phyloP scores from a whole-genome alignment of 2,113 vertebrate genomes.

The Pygoscelis antarcticus region DNA sequence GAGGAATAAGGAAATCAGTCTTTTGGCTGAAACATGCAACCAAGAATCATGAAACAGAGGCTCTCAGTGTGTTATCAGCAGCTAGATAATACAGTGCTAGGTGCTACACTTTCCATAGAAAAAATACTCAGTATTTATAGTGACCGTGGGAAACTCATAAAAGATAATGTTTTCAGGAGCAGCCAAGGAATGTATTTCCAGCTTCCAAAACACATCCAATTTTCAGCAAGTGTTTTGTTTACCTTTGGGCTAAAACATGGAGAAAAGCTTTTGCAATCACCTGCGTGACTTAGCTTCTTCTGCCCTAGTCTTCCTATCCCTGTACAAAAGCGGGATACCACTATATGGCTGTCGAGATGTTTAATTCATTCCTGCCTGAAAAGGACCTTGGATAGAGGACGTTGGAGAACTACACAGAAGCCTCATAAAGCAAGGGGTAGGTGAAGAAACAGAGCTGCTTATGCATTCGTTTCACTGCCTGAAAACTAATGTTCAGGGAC shows the following conservation, averaged over 20 bases:
- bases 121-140: background rate
- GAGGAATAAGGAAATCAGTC: background rate
- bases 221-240: background rate
- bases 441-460: conserved; percentile 7
- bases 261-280: background rate
- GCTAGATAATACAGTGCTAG: background rate
- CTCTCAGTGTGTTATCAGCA: background rate
- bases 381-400: background rate
- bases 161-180: background rate
- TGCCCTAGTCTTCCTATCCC: background rate
- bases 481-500: conserved; percentile 11
- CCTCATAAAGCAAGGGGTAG: background rate
- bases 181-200: background rate
- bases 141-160: background rate
- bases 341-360: rapidly evolving
- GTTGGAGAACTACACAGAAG: background rate
- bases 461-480: background rate
- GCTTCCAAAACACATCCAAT: background rate
- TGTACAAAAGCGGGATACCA: background rate
- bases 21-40: background rate
- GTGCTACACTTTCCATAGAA: background rate
- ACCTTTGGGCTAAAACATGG: background rate
- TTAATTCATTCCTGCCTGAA: background rate
- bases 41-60: background rate
- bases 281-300: background rate